phyloP scores from a whole-genome alignment of 2,797 vertebrate genomes.

The Coluber constrictor region DNA sequence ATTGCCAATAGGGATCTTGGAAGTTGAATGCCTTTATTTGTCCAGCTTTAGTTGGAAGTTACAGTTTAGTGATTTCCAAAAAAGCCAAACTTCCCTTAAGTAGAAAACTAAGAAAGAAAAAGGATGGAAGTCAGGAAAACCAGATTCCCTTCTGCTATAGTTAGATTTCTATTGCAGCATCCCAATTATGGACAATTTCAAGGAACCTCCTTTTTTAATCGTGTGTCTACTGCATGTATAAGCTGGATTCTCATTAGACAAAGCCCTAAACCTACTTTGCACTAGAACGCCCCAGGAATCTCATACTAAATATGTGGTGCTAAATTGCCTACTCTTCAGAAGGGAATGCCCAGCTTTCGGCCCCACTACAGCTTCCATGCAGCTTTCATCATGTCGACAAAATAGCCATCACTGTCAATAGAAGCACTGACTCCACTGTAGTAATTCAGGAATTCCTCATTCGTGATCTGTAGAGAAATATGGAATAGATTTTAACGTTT shows the following conservation, averaged over 20 bases:
- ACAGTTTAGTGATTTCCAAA: neutral
- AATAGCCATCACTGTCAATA: conserved; percentile 71
- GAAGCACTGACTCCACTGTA: conserved; percentile 75
- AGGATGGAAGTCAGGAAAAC: neutral
- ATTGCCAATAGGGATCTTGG: neutral
- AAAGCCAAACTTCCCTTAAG: neutral
- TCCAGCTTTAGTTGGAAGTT: neutral
- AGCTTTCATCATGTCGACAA: conserved; percentile 67
- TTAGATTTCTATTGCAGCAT: neutral
- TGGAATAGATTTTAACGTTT: neutral
- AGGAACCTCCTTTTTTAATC: neutral
- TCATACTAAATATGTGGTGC: neutral
- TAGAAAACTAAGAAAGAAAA: neutral
- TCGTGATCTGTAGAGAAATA: conserved; percentile 66
- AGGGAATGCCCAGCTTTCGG: rapidly evolving
- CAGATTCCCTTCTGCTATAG: too few relatives aligned
- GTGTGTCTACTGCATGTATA: too few relatives aligned
- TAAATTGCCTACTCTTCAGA: neutral
- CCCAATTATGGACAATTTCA: neutral
- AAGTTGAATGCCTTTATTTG: neutral
- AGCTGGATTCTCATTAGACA: too few relatives aligned
- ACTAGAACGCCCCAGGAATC: neutral
- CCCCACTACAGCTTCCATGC: conserved; percentile 61
- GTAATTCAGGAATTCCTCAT: conserved; percentile 76
- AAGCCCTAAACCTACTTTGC: neutral